phyloP scores from a whole-genome alignment of 2,113 vertebrate species.

The Tupaia tana region DNA sequence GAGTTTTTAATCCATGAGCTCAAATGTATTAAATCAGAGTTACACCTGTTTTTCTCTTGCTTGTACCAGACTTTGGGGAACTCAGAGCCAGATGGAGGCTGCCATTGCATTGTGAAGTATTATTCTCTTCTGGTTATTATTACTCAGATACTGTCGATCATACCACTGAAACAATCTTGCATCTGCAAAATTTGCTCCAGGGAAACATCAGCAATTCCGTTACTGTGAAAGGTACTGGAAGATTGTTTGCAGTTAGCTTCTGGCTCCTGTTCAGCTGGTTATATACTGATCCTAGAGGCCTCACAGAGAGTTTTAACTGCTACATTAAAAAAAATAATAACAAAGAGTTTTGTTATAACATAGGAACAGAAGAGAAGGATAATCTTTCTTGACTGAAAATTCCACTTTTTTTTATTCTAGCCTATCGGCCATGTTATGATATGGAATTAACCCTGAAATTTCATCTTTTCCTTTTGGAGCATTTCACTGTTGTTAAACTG shows the following conservation, averaged over 20 bases:
- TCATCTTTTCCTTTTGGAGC: neutral
- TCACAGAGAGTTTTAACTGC: neutral
- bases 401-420: neutral
- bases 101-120: conserved; percentile 14
- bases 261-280: conserved; percentile 29
- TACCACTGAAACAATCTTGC: conserved; percentile 31
- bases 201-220: conserved; percentile 55
- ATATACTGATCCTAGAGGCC: neutral
- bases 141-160: conserved; percentile 52
- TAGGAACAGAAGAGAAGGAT: neutral
- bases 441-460: neutral
- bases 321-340: neutral
- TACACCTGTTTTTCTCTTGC: conserved; percentile 60
- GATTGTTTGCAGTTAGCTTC: conserved; percentile 20
- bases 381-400: neutral
- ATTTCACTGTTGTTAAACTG: neutral
- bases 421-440: neutral
- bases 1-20: conserved; percentile 36
- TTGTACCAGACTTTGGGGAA: conserved; percentile 48
- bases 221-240: conserved; percentile 30
- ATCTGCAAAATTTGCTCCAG: conserved; percentile 63
- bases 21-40: conserved; percentile 47
- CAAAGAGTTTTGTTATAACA: neutral
- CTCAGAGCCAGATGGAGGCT: conserved; percentile 43
- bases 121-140: conserved; percentile 52